A percentile compares a stretch with the other conserved stretches of the same genome.
Conservation (phyloP, 2,113 vertebrate species). For the Acanthisitta chloris region DNA sequence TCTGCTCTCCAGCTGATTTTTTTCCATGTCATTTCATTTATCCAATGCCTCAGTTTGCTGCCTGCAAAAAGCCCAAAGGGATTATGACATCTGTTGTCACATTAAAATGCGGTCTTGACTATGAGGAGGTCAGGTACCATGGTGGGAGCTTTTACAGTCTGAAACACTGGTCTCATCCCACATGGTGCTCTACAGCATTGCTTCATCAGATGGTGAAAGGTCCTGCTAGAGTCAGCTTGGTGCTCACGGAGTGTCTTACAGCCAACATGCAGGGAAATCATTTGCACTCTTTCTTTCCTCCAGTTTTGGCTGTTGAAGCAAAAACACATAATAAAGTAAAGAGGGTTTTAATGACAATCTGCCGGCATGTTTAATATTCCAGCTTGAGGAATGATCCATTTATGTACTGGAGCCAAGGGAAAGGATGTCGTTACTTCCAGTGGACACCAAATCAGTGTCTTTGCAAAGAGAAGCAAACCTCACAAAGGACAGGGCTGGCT, state of each 20-base stretch:
- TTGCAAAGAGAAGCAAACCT: not conserved
- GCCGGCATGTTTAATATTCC: conserved; percentile 50
- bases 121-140: conserved; percentile 36
- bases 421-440: not conserved
- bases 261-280: not conserved
- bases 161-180: not conserved
- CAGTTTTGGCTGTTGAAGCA: conserved; percentile 40
- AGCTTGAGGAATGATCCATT: conserved; percentile 47
- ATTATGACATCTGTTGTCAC: conserved; percentile 50
- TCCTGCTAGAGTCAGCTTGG: not conserved
- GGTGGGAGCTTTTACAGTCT: not conserved
- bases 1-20: conserved; percentile 1
- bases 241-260: not conserved
- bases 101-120: not conserved
- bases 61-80: conserved; percentile 52
- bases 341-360: conserved; percentile 65
- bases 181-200: not conserved
- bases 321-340: conserved; percentile 60
- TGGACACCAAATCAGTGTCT: not conserved
- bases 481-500: not conserved
- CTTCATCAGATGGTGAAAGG: not conserved
- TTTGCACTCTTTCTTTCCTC: conserved; percentile 13
- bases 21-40: conserved; percentile 47
- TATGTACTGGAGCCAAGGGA: conserved; percentile 11
- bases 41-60: conserved; percentile 48